Base-by-base conservation (phyloP, 2,888 invertebrate genomes). In the Lepetodrilus schrolli region DNA sequence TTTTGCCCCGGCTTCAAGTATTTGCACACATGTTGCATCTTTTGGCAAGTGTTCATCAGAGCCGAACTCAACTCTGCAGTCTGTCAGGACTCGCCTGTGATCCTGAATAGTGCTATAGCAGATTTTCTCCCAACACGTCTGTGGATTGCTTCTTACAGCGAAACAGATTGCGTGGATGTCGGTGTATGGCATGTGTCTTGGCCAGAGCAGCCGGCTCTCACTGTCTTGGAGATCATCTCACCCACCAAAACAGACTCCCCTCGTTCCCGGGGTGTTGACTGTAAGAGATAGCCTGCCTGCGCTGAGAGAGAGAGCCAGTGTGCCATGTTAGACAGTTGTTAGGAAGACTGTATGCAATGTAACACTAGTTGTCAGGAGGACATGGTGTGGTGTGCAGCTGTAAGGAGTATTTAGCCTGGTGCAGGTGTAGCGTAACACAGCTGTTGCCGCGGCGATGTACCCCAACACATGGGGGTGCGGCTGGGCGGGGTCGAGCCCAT, bases 401-500 rank as follows among this genome's bases (percentile, higher is more conserved):
- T 23, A 58, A 58, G 26, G 30, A 58, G 58, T 30, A 21, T 58
- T 58, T 58, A 58, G 58, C 58, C 58, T 30, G 58, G 34, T 58
- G 58, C 58, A 58, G 58, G 58, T 58, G 58, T 23, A 58, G 26
- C 43, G 43, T 43, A 43, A 58, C 58, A 58, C 58, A 58, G 26
- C 58, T 58, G 58, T 58, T 58, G 58, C 58, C 58, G 58, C 34
- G 58, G 58, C 34, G 17, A 68, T 68, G 68, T 68, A 68, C 43
- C 68, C 68, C 26, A 68, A 68, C 68, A 43, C 68, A 26, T 68
- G 68, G 68, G 68, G 68, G n/a, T 47, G 68, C 47, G 68, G 68
- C 8, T 68, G 68, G 68, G 21, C 68, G 13, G 43, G 38, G 37
- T 47, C 38, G 26, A 21, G 47, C 13, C 21, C 47, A 17, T 47